Conservation (phyloP, 2,113 vertebrate species). For the Neogale vison region DNA sequence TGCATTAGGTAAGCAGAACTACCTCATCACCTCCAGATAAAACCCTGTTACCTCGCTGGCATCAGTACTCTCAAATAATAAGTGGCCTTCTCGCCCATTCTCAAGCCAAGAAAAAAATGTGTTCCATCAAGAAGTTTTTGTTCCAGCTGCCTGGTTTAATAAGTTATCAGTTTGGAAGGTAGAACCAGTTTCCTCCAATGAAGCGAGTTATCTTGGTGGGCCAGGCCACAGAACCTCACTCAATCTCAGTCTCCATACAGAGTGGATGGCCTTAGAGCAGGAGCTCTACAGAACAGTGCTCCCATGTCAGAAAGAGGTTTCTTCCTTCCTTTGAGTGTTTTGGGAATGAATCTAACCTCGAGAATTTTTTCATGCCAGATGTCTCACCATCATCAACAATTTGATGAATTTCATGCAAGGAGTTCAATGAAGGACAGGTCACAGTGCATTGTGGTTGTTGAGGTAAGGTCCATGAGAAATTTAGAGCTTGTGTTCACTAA, state of each 20-base stretch:
- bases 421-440: neutral
- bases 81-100: neutral
- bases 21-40: neutral
- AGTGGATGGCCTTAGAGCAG: neutral
- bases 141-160: neutral
- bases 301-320: neutral
- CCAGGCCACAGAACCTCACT: neutral
- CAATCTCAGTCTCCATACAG: neutral
- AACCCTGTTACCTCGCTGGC: neutral
- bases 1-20: neutral
- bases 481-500: neutral
- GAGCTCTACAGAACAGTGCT: neutral
- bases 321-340: neutral
- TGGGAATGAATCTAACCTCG: neutral
- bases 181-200: neutral
- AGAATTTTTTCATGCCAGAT: neutral
- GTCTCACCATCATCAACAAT: neutral
- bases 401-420: neutral
- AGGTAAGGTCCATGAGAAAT: neutral
- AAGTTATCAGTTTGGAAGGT: neutral
- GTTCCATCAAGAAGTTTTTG: neutral
- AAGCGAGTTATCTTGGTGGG: neutral
- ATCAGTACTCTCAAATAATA: neutral
- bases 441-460: neutral
- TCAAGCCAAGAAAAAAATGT: neutral